Percentiles rank a stretch among this genome's conserved stretches.
phyloP scores from a whole-genome alignment of 2,113 vertebrate species.

The Columbina picui region DNA sequence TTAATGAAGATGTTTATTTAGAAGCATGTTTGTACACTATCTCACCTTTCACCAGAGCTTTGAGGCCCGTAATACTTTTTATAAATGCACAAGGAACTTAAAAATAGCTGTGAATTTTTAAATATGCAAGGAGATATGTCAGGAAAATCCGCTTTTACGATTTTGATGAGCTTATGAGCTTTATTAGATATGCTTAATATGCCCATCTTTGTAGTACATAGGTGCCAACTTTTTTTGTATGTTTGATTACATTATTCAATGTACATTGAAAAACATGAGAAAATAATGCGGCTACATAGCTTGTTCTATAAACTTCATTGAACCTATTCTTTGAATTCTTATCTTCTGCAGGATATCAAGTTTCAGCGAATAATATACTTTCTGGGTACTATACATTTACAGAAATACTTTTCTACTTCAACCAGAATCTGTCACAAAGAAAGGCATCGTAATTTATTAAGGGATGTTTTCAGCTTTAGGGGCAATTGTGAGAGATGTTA shows the following conservation, averaged over 20 bases:
- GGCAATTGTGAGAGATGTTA: not conserved
- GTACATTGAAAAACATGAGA: not conserved
- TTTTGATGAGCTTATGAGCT: not conserved
- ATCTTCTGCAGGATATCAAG: not conserved
- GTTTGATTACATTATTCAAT: not conserved
- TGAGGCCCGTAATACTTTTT: not conserved
- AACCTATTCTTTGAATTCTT: slow-evolving; percentile 27
- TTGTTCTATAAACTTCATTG: not conserved
- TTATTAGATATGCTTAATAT: not conserved
- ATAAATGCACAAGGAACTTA: slow-evolving; percentile 32
- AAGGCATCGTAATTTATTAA: not conserved
- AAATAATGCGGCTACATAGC: not conserved
- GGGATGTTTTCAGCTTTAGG: not conserved
- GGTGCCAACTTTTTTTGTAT: slow-evolving; percentile 4
- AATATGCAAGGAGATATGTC: slow-evolving; percentile 39
- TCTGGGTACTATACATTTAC: not conserved
- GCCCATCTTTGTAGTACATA: not conserved
- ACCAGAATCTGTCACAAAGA: not conserved
- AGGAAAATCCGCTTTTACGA: slow-evolving; percentile 38
- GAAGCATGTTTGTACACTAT: not conserved
- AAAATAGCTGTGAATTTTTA: slow-evolving; percentile 8
- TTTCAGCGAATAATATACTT: slow-evolving; percentile 8
- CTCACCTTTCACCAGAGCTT: slow-evolving; percentile 29
- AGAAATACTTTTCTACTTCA: not conserved
- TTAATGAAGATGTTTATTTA: not conserved